Conservation (phyloP, 2,888 invertebrate genomes). For the Drosophila infuscata region DNA sequence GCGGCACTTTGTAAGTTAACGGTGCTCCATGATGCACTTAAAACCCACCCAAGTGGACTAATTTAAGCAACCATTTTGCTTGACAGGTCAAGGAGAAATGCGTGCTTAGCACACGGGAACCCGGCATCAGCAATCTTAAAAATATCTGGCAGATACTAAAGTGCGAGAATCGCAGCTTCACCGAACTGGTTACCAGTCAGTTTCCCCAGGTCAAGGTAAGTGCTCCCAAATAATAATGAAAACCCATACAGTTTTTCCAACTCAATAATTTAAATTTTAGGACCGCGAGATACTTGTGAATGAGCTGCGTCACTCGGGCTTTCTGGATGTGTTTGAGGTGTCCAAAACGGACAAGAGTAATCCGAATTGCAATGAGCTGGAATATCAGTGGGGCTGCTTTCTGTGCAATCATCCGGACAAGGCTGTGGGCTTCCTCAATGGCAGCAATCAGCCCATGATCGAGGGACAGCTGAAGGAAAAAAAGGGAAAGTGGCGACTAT, state of each 20-base stretch:
- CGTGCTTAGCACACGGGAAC: constrained; percentile 92
- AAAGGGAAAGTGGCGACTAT: constrained; percentile 95
- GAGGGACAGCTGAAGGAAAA: constrained; percentile 96
- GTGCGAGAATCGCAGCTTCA: constrained; percentile 94
- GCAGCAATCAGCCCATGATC: constrained; percentile 93
- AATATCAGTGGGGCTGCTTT: constrained; percentile 94
- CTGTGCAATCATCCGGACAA: constrained; percentile 96
- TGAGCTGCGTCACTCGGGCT: constrained; percentile 94
- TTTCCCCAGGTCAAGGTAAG: constrained; percentile 94
- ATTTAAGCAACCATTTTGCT: neutral
- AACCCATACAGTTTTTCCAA: neutral
- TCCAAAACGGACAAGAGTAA: constrained; percentile 85
- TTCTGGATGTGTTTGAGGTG: constrained; percentile 97
- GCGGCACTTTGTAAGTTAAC: constrained; percentile 82
- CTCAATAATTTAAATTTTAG: constrained; percentile 83
- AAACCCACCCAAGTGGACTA: neutral
- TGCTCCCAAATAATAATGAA: neutral
- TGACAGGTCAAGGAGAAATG: constrained; percentile 89
- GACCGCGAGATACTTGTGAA: constrained; percentile 94
- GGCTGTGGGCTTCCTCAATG: constrained; percentile 92
- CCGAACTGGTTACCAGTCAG: constrained; percentile 96
- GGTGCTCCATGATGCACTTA: neutral
- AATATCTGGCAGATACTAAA: constrained; percentile 98
- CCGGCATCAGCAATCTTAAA: constrained; percentile 93
- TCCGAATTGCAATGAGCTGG: constrained; percentile 86